phyloP scores from a whole-genome alignment of 2,113 vertebrate species.

The Emydura subglobosa region DNA sequence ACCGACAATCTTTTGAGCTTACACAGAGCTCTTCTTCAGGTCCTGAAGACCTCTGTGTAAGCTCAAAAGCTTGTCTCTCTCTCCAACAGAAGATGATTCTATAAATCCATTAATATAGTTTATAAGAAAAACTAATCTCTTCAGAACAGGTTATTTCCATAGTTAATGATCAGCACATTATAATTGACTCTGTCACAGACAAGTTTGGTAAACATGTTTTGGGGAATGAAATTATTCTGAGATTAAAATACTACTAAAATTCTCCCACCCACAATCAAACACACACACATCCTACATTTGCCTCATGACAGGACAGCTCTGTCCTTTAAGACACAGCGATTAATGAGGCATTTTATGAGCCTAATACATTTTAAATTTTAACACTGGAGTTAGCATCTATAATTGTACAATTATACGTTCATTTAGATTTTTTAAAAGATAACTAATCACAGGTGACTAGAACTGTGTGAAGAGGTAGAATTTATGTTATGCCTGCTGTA shows the following conservation, averaged over 20 bases:
- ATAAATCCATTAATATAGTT: slow-evolving; percentile 59
- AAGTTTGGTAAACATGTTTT: slow-evolving; percentile 16
- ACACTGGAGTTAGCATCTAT: slow-evolving; percentile 77
- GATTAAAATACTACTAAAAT: background rate
- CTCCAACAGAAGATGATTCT: background rate
- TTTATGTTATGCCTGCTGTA: slow-evolving; percentile 58
- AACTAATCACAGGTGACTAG: slow-evolving; percentile 78
- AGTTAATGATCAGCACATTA: slow-evolving; percentile 70
- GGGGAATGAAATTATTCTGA: background rate
- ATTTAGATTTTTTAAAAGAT: slow-evolving; percentile 75
- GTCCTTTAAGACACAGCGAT: slow-evolving; percentile 81
- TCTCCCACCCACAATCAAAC: slow-evolving; percentile 3
- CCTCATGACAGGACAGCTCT: slow-evolving; percentile 76
- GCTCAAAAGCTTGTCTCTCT: background rate
- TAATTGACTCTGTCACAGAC: slow-evolving; percentile 1
- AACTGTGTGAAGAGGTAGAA: slow-evolving; percentile 62
- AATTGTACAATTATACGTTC: slow-evolving; percentile 81
- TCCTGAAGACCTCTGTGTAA: background rate
- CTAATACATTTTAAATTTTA: slow-evolving; percentile 83
- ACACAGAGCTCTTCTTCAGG: background rate
- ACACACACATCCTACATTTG: slow-evolving; percentile 55
- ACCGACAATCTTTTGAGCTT: background rate
- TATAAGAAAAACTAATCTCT: slow-evolving; percentile 73
- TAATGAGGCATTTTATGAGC: slow-evolving; percentile 83
- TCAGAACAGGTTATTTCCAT: slow-evolving; percentile 75